phyloP scores from a whole-genome alignment of 2,113 vertebrate genomes.

The Phaethornis superciliosus region DNA sequence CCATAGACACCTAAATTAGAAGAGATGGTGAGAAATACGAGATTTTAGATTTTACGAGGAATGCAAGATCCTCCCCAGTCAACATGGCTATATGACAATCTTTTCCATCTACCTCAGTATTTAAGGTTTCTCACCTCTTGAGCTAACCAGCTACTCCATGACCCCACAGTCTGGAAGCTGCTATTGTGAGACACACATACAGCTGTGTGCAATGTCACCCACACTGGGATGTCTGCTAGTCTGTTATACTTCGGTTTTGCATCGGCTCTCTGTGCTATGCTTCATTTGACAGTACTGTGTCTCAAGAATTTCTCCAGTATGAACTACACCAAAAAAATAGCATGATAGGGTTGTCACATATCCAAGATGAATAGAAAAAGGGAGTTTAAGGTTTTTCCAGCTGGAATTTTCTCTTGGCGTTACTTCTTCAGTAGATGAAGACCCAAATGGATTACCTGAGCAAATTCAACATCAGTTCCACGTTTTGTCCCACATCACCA shows the following conservation, averaged over 20 bases:
- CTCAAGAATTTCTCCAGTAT: not conserved
- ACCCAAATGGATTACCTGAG: not conserved
- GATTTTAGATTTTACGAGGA: not conserved
- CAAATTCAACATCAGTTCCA: not conserved
- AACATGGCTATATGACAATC: not conserved
- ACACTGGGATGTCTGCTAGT: not conserved
- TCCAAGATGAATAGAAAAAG: not conserved
- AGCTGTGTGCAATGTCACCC: not conserved
- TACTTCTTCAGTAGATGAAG: not conserved
- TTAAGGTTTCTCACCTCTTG: not conserved
- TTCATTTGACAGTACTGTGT: not conserved
- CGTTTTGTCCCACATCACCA: not conserved
- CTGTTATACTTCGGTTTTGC: not conserved
- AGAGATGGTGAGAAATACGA: not conserved
- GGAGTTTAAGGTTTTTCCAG: not conserved
- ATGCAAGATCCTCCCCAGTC: not conserved
- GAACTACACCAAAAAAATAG: not conserved
- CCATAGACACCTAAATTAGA: not conserved
- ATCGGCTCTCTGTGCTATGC: not conserved
- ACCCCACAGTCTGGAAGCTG: not conserved
- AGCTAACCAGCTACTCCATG: not conserved
- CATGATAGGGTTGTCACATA: not conserved
- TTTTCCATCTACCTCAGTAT: not conserved
- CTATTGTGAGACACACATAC: not conserved
- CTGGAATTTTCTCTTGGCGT: not conserved